phyloP scores from a whole-genome alignment of 2,113 vertebrate species.

The Ornithorhynchus anatinus region DNA sequence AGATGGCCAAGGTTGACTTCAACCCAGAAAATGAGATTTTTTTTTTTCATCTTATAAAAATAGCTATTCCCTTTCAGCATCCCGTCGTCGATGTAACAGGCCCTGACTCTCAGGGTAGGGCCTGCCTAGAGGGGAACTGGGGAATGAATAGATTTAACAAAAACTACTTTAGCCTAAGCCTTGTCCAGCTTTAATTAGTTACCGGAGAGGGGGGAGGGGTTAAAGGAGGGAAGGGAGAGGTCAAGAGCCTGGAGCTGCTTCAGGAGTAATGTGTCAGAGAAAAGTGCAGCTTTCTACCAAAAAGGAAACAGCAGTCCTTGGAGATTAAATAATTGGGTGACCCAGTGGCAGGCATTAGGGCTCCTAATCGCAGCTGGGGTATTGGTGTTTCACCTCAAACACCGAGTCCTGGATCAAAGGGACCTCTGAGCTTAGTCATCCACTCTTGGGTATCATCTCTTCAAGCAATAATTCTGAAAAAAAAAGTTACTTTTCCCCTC shows the following conservation, averaged over 20 bases:
- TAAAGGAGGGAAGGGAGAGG: conserved; percentile 65
- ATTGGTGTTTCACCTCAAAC: conserved; percentile 55
- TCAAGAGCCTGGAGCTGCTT: conserved; percentile 68
- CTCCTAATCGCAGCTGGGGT: conserved; percentile 51
- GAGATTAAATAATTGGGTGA: conserved; percentile 74
- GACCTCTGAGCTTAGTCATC: background rate
- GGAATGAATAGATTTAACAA: conserved; percentile 72
- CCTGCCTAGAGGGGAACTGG: conserved; percentile 64
- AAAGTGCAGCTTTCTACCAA: conserved; percentile 63
- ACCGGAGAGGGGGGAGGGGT: too few species aligned
- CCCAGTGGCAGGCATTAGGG: conserved; percentile 64
- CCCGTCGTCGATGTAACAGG: conserved; percentile 56
- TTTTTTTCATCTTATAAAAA: conserved; percentile 38
- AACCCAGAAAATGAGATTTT: conserved; percentile 35
- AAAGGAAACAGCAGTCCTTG: conserved; percentile 66
- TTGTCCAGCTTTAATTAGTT: conserved; percentile 83
- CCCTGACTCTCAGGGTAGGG: conserved; percentile 52
- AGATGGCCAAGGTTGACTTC: conserved; percentile 45
- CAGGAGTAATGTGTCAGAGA: conserved; percentile 69
- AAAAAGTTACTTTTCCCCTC: too few species aligned
- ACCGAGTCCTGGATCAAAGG: conserved; percentile 18
- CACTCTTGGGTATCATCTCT: background rate
- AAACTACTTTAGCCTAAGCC: conserved; percentile 70
- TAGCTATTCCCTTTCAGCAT: conserved; percentile 56
- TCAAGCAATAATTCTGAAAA: background rate